Conservation (phyloP, 2,113 vertebrate species). For the Delphinus delphis region DNA sequence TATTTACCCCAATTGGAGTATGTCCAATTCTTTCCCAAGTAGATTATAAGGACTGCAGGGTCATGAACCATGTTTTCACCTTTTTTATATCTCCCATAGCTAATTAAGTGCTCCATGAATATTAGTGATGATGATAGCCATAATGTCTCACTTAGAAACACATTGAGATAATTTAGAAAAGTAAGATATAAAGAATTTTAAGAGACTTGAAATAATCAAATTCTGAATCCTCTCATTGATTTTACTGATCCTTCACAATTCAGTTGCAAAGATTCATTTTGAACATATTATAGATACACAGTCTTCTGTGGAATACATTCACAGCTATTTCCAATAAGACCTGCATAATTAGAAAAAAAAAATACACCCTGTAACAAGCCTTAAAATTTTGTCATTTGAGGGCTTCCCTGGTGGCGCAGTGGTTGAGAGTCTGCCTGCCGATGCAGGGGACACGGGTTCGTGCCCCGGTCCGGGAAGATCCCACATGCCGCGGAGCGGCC, state of each 20-base stretch:
- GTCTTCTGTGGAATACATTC: not conserved
- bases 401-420: too few species aligned
- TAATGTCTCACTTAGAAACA: not conserved
- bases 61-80: not conserved
- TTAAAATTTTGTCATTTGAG: conserved; percentile 9
- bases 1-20: not conserved
- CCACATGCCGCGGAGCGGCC: too few species aligned
- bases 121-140: not conserved
- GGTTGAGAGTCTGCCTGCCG: too few species aligned
- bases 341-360: not conserved
- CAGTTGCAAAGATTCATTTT: not conserved
- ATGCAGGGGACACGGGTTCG: too few species aligned
- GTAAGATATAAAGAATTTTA: not conserved
- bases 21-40: not conserved
- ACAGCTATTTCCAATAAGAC: not conserved
- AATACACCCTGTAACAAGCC: not conserved
- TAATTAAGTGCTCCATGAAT: not conserved
- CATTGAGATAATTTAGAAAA: not conserved
- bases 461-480: too few species aligned
- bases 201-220: conserved; percentile 17
- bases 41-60: not conserved
- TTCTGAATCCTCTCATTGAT: not conserved
- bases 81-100: not conserved
- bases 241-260: conserved; percentile 9
- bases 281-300: not conserved